These are phyloP conservation scores for Nephila pilipes DNA, from an alignment of 1,140 invertebrate species.

Conservation along the genomic window DNA sequence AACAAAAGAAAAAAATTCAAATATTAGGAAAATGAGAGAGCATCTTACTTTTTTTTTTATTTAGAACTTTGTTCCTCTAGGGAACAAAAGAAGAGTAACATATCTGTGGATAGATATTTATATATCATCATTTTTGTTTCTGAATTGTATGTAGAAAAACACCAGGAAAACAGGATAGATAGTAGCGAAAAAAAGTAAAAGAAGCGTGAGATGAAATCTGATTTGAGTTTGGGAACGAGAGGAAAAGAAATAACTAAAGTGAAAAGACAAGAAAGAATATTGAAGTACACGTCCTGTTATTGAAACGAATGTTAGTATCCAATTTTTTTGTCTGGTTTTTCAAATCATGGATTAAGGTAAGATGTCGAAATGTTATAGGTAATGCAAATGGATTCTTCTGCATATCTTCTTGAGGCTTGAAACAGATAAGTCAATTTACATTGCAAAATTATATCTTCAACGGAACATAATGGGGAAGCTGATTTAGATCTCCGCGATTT, in stretches of 20 bases:
- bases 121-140: conserved; percentile 11
- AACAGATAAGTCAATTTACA: too few relatives aligned
- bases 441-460: too few relatives aligned
- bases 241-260: neutral
- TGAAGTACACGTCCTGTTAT: neutral
- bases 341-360: neutral
- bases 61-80: neutral
- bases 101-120: conserved; percentile 27
- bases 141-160: neutral
- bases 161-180: neutral
- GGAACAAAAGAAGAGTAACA: neutral
- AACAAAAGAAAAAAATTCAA: neutral
- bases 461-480: too few relatives aligned
- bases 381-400: neutral
- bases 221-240: neutral
- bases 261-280: neutral
- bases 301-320: neutral
- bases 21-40: neutral
- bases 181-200: neutral
- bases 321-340: neutral
- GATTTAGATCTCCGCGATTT: too few relatives aligned
- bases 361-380: neutral
- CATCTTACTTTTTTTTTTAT: neutral
- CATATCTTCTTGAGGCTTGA: too few relatives aligned
- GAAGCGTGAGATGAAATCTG: conserved; percentile 18